phyloP scores from a whole-genome alignment of 1,140 invertebrate species.

The Chionoecetes opilio region DNA sequence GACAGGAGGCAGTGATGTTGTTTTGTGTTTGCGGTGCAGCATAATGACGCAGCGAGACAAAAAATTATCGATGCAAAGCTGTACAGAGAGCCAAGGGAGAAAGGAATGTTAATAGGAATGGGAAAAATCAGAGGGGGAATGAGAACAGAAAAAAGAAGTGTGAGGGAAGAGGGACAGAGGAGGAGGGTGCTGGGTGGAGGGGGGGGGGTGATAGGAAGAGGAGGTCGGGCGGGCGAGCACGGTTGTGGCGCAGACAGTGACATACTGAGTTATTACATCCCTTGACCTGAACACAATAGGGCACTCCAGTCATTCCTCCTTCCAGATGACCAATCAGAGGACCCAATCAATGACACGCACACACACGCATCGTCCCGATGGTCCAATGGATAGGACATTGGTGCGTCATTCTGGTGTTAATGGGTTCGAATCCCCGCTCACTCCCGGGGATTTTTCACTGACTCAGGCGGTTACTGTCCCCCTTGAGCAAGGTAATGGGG shows the following conservation, averaged over 20 bases:
- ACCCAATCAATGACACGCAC: background rate
- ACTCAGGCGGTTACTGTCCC: no score
- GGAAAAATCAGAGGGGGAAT: background rate
- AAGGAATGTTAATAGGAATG: background rate
- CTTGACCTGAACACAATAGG: background rate
- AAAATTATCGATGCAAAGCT: no score
- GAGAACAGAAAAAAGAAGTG: no score
- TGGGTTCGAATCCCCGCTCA: no score
- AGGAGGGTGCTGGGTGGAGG: background rate
- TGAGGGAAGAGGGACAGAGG: background rate
- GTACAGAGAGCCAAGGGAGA: no score
- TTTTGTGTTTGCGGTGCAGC: no score
- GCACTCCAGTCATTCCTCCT: background rate
- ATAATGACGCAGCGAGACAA: no score
- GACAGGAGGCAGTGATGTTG: background rate
- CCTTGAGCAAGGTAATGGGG: no score
- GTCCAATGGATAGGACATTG: no score
- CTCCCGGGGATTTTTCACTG: no score
- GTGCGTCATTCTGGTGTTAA: no score
- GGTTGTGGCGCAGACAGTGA: background rate
- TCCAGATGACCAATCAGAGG: background rate
- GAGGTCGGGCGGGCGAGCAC: background rate
- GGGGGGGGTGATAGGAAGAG: background rate
- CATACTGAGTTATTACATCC: conserved; percentile 16
- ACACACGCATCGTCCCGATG: no score